Evolutionary conservation across 2,797 vertebrate species (phyloP), one percentile per base, ranked within the genome.

Genomic region (Siniperca obscura): DNA sequence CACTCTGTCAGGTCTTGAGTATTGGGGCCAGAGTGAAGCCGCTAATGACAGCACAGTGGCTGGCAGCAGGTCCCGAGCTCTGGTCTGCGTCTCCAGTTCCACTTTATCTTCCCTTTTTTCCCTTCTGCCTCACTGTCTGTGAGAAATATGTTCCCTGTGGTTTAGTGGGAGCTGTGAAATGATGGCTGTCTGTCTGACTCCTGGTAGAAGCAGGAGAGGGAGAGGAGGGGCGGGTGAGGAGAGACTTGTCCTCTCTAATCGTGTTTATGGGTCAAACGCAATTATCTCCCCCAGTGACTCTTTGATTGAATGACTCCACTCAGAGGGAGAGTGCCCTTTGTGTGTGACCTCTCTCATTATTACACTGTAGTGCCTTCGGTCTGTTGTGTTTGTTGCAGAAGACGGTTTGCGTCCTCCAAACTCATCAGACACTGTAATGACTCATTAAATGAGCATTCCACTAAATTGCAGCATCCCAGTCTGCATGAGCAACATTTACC

Each of bases 161-260:
- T 94, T 94, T 88, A 76, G 87, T 89, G 87, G 90, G 90, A 93
- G 87, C 91, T 93, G 92, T 92, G 91, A 93, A 91, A 89, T 86
- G 89, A 93, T 53, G 82, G 82, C 89, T 85, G 90, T 84, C 91
- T 89, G 87, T 92, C 86, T 89, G 90, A 86, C 76, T 80, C 16
- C 78, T 80, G 82, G 59, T 76, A 8, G 75, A 48, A 46, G 44
- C 53, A 25, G 68, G 62, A 64, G 70, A 70, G 67, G 50, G 11
- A 67, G 69, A 69, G 79, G 68, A 60, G 78, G 65, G 68, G 57
- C 1, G 40, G 59, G 74, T 70, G 76, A 87, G 79, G 79, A 70
- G 56, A 85, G 84, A 48, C 72, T 86, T 57, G 69, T 89, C 84
- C 86, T 90, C 89, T 92, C 78, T 93, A 92, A 93, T 93, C 90